Percentiles rank a stretch among this genome's conserved stretches.
phyloP scores from a whole-genome alignment of 2,113 vertebrate species.

The Poeciliopsis occidentalis region DNA sequence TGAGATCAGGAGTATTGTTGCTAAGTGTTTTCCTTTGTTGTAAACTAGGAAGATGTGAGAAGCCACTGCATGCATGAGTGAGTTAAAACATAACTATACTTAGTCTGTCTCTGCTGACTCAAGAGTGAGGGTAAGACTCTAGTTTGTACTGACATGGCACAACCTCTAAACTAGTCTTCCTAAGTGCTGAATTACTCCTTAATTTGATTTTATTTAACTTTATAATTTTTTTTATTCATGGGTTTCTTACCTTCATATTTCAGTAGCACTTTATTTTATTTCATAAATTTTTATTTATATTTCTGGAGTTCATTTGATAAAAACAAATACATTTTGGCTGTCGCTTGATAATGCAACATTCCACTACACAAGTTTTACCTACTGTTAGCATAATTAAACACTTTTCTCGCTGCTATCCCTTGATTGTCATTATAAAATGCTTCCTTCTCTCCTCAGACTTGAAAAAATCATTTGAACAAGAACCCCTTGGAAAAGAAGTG shows the following conservation, averaged over 20 bases:
- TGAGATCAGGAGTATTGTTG: constrained; percentile 7
- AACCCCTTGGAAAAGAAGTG: constrained; percentile 94
- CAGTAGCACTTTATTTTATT: neutral
- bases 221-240: neutral
- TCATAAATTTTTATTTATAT: neutral
- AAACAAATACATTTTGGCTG: neutral
- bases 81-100: constrained; percentile 32
- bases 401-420: neutral
- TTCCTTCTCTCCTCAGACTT: constrained; percentile 81
- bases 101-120: constrained; percentile 29
- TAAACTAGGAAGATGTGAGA: constrained; percentile 24
- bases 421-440: neutral
- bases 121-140: constrained; percentile 10
- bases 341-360: neutral
- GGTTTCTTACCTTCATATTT: neutral
- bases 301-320: too few relatives aligned
- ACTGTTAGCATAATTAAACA: neutral
- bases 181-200: constrained; percentile 4
- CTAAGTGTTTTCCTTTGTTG: constrained; percentile 51
- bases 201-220: neutral
- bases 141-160: constrained; percentile 19
- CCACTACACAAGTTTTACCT: neutral
- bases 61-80: constrained; percentile 35
- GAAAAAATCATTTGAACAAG: constrained; percentile 94
- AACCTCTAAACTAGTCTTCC: constrained; percentile 9